These are phyloP conservation scores for Drosophila mayaguana DNA, from an alignment of 2,888 invertebrate species.

Conservation along the genomic window DNA sequence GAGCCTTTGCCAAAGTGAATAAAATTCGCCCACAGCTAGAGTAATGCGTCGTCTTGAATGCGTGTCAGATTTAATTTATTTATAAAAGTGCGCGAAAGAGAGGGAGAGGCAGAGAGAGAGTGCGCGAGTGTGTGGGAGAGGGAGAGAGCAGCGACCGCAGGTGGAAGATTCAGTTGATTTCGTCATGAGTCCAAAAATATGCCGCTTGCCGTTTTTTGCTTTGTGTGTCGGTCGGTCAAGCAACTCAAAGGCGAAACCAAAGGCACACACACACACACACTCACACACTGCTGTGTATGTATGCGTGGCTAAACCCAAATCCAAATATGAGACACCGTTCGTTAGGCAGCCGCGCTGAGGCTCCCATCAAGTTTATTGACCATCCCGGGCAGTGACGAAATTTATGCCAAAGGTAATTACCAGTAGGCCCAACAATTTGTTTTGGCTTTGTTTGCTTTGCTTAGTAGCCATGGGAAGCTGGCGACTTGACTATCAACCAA, in stretches of 20 bases:
- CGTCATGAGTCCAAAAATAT: conserved; percentile 73
- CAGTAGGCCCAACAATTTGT: conserved; percentile 56
- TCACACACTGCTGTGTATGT: neutral
- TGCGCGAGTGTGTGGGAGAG: neutral
- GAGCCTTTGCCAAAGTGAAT: conserved; percentile 3
- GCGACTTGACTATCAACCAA: conserved; percentile 26
- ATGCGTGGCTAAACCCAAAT: conserved; percentile 29
- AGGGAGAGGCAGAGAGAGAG: conserved; percentile 1
- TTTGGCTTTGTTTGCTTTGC: conserved; percentile 40
- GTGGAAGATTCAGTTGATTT: conserved; percentile 51
- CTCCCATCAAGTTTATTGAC: conserved; percentile 70
- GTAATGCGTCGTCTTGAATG: conserved; percentile 45
- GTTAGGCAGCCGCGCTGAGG: conserved; percentile 30
- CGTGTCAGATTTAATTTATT: conserved; percentile 65
- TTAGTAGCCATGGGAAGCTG: conserved; percentile 45
- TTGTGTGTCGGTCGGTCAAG: conserved; percentile 53
- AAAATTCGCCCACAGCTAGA: conserved; percentile 2
- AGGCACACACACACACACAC: conserved; percentile 1
- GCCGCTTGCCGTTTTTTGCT: conserved; percentile 24
- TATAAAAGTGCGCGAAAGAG: conserved; percentile 24
- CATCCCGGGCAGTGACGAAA: conserved; percentile 68
- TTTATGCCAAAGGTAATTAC: conserved; percentile 63
- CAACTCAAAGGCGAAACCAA: conserved; percentile 39
- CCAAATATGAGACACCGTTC: conserved; percentile 53
- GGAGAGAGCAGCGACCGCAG: conserved; percentile 17